Evolutionary conservation across 1,140 invertebrate genomes (phyloP).

Genomic region (Coenobita brevimanus): DNA sequence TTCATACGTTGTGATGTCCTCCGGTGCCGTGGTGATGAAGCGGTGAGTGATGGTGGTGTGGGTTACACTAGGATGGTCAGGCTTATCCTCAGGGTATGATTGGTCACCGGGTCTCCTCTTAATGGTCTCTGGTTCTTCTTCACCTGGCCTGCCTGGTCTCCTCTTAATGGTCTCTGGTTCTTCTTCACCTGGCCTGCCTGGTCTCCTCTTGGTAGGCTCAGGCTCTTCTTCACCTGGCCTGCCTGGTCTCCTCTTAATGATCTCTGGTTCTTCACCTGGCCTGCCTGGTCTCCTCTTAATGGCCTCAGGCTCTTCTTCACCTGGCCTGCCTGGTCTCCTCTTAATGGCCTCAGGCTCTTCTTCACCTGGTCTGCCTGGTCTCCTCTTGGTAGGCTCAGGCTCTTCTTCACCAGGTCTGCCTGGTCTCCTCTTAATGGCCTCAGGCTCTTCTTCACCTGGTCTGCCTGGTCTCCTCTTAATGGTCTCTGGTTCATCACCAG

Average conservation of each 20-base stretch:
- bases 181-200: slow-evolving; percentile 2
- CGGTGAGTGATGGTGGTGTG: no score
- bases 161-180: slow-evolving; percentile 6
- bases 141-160: not conserved
- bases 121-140: not conserved
- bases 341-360: not conserved
- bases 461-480: slow-evolving; percentile 2
- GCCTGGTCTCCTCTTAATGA: not conserved
- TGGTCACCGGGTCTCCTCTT: not conserved
- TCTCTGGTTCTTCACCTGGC: not conserved
- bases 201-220: not conserved
- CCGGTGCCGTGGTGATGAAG: no score
- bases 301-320: not conserved
- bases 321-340: not conserved
- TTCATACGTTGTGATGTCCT: no score
- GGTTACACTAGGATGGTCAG: not conserved
- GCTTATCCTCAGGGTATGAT: not conserved
- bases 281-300: not conserved
- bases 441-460: slow-evolving; percentile 17
- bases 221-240: not conserved
- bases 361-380: not conserved
- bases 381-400: not conserved
- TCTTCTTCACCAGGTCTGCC: not conserved
- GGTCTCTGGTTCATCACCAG: slow-evolving; percentile 1
- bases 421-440: not conserved